phyloP scores from a whole-genome alignment of 2,888 invertebrate species.

The Plemyria rubiginata region DNA sequence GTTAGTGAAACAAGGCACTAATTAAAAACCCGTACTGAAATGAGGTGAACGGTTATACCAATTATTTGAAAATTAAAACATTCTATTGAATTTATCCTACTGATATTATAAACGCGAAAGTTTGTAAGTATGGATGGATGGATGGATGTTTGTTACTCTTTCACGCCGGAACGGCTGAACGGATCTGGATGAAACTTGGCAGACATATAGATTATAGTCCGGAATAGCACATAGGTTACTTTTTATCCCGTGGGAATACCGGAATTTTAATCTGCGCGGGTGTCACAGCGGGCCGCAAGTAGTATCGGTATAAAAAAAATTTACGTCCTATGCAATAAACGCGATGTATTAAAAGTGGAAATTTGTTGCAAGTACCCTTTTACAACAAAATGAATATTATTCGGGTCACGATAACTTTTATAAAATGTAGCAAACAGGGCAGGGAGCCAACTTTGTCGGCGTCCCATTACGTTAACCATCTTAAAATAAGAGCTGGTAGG shows the following conservation, averaged over 20 bases:
- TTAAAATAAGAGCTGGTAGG: constrained; percentile 1
- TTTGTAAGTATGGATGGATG: too few relatives aligned
- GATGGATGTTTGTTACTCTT: too few relatives aligned
- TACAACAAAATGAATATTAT: constrained; percentile 25
- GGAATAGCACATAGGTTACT: too few relatives aligned
- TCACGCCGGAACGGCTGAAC: too few relatives aligned
- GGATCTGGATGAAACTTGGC: too few relatives aligned
- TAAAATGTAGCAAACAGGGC: constrained; percentile 7
- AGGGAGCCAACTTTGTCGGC: not conserved
- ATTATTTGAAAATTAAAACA: constrained; percentile 25
- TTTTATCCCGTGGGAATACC: too few relatives aligned
- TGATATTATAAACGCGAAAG: too few relatives aligned
- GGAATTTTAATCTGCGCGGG: too few relatives aligned
- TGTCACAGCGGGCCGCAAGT: too few relatives aligned
- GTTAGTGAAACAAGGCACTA: constrained; percentile 21
- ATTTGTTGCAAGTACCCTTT: constrained; percentile 12
- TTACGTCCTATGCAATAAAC: constrained; percentile 13
- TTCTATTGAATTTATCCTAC: constrained; percentile 20
- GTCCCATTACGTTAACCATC: constrained; percentile 2
- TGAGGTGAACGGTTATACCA: constrained; percentile 19
- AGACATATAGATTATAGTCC: too few relatives aligned
- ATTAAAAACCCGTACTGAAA: constrained; percentile 16
- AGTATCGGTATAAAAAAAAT: constrained; percentile 17
- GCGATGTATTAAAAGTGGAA: constrained; percentile 9
- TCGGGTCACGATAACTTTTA: constrained; percentile 17